Conservation (phyloP, 2,888 invertebrate genomes). For the Drosophila paramelanica region DNA sequence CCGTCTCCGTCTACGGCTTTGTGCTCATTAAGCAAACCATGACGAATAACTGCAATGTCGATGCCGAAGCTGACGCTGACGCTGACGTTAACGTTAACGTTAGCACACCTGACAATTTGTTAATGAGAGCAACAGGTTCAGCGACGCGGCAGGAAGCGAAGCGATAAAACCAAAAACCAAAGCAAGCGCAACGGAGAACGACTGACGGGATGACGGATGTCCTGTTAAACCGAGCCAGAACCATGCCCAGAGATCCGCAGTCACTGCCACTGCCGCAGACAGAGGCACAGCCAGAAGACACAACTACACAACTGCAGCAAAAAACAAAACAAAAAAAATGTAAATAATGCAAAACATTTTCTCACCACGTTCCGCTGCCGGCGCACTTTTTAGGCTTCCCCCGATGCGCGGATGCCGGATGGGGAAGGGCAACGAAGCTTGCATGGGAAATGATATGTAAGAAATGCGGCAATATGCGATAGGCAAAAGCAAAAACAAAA, state of each 20-base stretch:
- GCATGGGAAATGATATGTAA: conserved; percentile 77
- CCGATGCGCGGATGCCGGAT: conserved; percentile 48
- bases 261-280: conserved; percentile 9
- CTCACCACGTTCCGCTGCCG: conserved; percentile 75
- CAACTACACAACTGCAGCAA: conserved; percentile 35
- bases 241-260: not conserved
- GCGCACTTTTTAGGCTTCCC: conserved; percentile 75
- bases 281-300: conserved; percentile 11
- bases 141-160: conserved; percentile 74
- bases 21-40: conserved; percentile 76
- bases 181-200: conserved; percentile 73
- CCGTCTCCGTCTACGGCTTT: conserved; percentile 14
- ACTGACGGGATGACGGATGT: conserved; percentile 68
- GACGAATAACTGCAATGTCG: conserved; percentile 72
- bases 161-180: conserved; percentile 77
- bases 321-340: conserved; percentile 47
- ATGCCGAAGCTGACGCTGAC: conserved; percentile 31
- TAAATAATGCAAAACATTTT: conserved; percentile 80
- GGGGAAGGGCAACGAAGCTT: conserved; percentile 31
- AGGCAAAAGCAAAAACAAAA: conserved; percentile 32
- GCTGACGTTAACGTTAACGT: conserved; percentile 26
- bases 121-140: conserved; percentile 76
- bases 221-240: conserved; percentile 54
- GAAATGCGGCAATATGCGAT: conserved; percentile 53
- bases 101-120: conserved; percentile 79